Evolutionary conservation across 2,888 invertebrate species (phyloP), one percentile per base, ranked within the genome.

Genomic region (Lycophotia porphyrea): DNA sequence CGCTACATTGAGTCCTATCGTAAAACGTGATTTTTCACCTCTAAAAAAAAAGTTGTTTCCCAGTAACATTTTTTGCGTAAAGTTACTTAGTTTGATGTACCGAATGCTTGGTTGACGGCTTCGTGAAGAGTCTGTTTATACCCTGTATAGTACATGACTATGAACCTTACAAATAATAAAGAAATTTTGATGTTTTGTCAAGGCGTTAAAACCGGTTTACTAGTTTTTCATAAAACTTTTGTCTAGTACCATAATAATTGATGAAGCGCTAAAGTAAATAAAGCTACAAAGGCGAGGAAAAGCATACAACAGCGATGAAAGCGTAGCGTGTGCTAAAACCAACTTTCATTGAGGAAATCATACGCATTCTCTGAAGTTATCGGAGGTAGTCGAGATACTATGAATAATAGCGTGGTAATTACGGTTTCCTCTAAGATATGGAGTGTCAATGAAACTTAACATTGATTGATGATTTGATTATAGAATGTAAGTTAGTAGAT

Each of bases 281-380:
- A 39, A 65, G 39, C 31, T 31, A 52, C 7, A 27, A 68, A 65
- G 65, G 47, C 47, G 52, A 49, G 21, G 24, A 18, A 34, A 71
- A 60, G n/a, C 24, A 71, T 15, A 76, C 71, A 63, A n/a, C 3
- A 64, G 27, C 47, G 49, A 52, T 49, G 61, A 55, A 58, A 61
- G 42, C 72, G 55, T 63, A 73, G 76, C 67, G 70, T 74, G 42
- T 44, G 68, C 44, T 49, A 47, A 71, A 74, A 71, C 61, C 74
- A 76, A 76, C 61, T 73, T 61, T 61, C 24, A 64, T 61, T 52
- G 39, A 36, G 68, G 18, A 61, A 69, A 80, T 69, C 63, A 49
- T 34, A 44, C 39, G 47, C 69, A 49, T 42, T n/a, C 34, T 66
- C 8, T 42, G 34, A 24, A 31, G 55, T 58, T 72, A 72, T 72